These are phyloP conservation scores for Tupaia chinensis DNA, from an alignment of 2,113 vertebrate species.

Conservation along the genomic window DNA sequence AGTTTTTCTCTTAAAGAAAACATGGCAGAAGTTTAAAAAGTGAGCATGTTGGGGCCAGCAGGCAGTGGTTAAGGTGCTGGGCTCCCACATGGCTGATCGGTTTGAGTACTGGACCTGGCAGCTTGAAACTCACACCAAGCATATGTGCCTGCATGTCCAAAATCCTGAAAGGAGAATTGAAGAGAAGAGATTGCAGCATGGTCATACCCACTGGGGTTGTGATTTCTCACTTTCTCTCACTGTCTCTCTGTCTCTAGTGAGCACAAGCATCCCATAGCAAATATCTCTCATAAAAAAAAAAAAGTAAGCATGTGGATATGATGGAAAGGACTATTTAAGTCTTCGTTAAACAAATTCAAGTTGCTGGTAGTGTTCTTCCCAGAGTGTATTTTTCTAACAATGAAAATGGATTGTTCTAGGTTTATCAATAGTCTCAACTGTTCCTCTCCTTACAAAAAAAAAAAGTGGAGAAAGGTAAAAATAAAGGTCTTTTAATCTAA, in stretches of 20 bases:
- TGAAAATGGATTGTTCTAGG: conserved; percentile 1
- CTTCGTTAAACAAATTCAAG: not conserved
- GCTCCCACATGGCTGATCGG: no score
- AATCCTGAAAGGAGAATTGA: no score
- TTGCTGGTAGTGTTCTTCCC: not conserved
- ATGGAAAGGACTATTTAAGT: not conserved
- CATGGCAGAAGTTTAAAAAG: not conserved
- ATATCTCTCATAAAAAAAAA: not conserved
- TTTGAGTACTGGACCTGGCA: no score
- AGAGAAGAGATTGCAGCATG: no score
- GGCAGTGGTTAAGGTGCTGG: no score
- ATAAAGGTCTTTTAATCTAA: not conserved
- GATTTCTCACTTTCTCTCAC: no score
- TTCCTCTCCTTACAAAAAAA: not conserved
- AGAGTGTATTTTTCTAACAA: not conserved
- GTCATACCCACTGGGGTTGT: no score
- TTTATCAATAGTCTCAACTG: not conserved
- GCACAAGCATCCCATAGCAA: no score
- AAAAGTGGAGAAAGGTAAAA: not conserved
- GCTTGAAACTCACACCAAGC: no score
- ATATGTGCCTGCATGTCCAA: no score
- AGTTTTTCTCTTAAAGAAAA: not conserved
- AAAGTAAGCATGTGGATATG: not conserved
- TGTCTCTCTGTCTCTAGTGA: no score
- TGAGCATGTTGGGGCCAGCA: not conserved